Evolutionary conservation across 2,797 vertebrate genomes (phyloP).

Genomic region (Pangasius krempfi): DNA sequence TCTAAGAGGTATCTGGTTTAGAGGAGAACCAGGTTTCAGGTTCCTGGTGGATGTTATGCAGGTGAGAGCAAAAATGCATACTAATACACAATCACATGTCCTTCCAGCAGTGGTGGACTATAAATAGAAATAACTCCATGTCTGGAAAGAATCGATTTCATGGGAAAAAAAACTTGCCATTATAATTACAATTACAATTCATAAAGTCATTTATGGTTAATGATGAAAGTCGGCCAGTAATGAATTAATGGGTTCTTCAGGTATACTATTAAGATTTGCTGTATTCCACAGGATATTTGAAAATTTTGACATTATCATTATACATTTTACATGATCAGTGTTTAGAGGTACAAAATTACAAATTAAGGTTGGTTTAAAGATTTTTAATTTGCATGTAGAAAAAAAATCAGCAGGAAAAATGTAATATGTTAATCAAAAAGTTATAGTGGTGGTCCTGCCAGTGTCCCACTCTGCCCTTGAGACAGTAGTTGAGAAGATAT

Average conservation of each 20-base stretch:
- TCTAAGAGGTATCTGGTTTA: slow-evolving; percentile 19
- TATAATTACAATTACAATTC: neutral
- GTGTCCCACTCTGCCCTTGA: slow-evolving; percentile 42
- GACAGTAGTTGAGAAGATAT: slow-evolving; percentile 56
- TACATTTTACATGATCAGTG: neutral
- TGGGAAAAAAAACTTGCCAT: neutral
- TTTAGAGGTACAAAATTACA: neutral
- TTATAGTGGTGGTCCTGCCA: slow-evolving; percentile 42
- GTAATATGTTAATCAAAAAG: neutral
- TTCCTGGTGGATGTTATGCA: slow-evolving; percentile 46
- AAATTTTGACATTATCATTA: neutral
- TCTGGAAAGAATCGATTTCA: neutral
- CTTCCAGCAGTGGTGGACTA: neutral
- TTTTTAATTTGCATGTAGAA: neutral
- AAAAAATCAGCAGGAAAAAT: neutral
- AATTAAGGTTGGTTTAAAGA: neutral
- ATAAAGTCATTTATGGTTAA: neutral
- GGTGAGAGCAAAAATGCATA: slow-evolving; percentile 15
- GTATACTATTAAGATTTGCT: neutral
- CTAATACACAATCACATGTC: slow-evolving; percentile 14
- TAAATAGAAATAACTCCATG: neutral
- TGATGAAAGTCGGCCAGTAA: neutral
- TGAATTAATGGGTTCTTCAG: neutral
- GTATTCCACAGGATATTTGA: neutral
- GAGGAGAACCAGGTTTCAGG: slow-evolving; percentile 25